A percentile compares a stretch with the other conserved stretches of the same genome.
Evolutionary conservation across 1,140 invertebrate genomes (phyloP).

Genomic region (Cherax destructor): DNA sequence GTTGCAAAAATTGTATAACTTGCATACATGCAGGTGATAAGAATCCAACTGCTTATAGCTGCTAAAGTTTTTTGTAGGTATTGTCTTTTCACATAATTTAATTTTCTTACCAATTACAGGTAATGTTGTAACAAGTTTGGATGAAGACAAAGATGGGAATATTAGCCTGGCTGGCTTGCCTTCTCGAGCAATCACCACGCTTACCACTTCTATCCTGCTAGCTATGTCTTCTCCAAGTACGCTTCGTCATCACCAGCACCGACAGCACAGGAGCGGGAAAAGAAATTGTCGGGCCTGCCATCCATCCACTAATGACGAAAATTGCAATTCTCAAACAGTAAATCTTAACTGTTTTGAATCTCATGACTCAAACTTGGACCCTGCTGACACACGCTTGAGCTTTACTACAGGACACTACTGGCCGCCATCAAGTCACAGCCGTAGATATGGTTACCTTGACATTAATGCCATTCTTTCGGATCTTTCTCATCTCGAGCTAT

Average conservation of each 20-base stretch:
- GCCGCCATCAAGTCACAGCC: conserved; percentile 38
- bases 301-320: not conserved
- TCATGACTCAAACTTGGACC: conserved; percentile 18
- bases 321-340: not conserved
- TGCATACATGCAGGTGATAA: too few relatives aligned
- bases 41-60: too few relatives aligned
- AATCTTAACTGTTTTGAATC: not conserved
- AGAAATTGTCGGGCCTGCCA: not conserved
- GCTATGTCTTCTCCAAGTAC: conserved; percentile 53
- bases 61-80: too few relatives aligned
- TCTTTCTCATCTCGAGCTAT: not conserved
- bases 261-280: not conserved
- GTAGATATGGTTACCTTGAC: not conserved
- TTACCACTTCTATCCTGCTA: conserved; percentile 58
- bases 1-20: too few relatives aligned
- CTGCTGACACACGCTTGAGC: conserved; percentile 44
- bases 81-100: not conserved
- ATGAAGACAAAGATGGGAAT: conserved; percentile 17
- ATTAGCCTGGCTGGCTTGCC: conserved; percentile 29
- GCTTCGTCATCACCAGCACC: not conserved
- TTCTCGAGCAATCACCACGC: conserved; percentile 51
- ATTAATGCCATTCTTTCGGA: conserved; percentile 13
- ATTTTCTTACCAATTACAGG: conserved; percentile 1
- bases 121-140: conserved; percentile 14
- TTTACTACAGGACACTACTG: conserved; percentile 60